Percentiles rank a stretch among this genome's conserved stretches.
Conservation (phyloP, 2,888 invertebrate species). For the Drosophila robusta region DNA sequence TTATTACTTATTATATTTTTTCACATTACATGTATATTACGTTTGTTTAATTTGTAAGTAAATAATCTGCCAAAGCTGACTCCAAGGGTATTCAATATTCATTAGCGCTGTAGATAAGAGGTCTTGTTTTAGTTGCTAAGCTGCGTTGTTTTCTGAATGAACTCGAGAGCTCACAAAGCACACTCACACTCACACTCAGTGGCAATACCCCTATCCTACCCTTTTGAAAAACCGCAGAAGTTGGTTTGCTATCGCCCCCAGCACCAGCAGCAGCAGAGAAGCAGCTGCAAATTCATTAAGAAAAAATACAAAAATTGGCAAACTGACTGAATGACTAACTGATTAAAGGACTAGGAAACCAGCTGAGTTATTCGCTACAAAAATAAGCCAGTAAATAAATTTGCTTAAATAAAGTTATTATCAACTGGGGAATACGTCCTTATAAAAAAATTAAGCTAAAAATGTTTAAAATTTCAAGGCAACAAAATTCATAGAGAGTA, state of each 20-base stretch:
- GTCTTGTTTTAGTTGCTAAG: conserved; percentile 6
- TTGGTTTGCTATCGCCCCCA: conserved; percentile 7
- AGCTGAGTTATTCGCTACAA: background rate
- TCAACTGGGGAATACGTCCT: background rate
- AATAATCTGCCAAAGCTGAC: background rate
- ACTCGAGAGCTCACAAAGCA: conserved; percentile 11
- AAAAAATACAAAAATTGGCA: conserved; percentile 22
- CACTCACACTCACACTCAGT: background rate
- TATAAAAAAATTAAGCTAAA: too few relatives aligned
- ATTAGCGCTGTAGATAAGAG: background rate
- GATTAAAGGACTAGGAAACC: conserved; percentile 10
- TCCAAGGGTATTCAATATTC: background rate
- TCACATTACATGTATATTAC: too few relatives aligned
- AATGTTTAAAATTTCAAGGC: too few relatives aligned
- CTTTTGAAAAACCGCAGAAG: background rate
- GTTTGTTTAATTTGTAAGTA: too few relatives aligned
- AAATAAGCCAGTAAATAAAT: background rate
- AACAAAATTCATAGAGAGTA: too few relatives aligned
- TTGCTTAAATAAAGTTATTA: background rate
- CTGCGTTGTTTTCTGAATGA: conserved; percentile 34
- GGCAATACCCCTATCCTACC: background rate
- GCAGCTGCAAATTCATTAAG: conserved; percentile 30
- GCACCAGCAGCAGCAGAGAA: conserved; percentile 17
- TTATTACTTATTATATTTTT: too few relatives aligned
- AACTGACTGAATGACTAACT: conserved; percentile 17